Base-by-base conservation (phyloP, 1,140 invertebrate species). In the Dreissena rostriformis region DNA sequence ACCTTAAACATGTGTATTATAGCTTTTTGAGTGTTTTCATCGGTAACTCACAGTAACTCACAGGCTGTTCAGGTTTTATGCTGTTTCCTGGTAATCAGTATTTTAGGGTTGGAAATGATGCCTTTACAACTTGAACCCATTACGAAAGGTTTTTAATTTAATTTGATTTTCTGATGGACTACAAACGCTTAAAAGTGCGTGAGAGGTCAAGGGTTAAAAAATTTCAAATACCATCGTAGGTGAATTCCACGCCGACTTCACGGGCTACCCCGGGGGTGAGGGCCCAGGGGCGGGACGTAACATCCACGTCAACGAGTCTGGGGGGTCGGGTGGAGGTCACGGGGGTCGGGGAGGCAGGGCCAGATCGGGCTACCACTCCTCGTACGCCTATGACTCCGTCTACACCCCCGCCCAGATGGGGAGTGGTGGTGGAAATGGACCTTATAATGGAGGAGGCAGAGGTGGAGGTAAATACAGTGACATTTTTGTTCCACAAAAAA, bases 171-270 rank as follows among this genome's bases (percentile, higher is more conserved):
- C n/a, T n/a, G n/a, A n/a, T n/a, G n/a, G n/a, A n/a, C n/a, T n/a
- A n/a, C n/a, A n/a, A n/a, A n/a, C n/a, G n/a, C n/a, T n/a, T n/a
- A n/a, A n/a, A n/a, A n/a, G n/a, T n/a, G n/a, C n/a, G n/a, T n/a
- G n/a, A n/a, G n/a, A n/a, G n/a, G n/a, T n/a, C n/a, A n/a, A n/a
- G 39, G 39, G 2, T 39, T 39, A 5, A 39, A 39, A 39, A 39
- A 39, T 39, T 39, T 39, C 8, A 2, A 39, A 39, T 71, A 7
- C 4, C 75, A 51, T 52, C 68, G 15, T 77, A 91, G 90, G 90
- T 73, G 87, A 90, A 68, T 87, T 91, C 86, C 87, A 90, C 84
- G 89, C 89, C 65, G 87, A 90, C 71, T 85, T 74, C 29, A 88
- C 86, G n/a, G 90, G 90, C 0, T 88, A 87, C 66, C 39, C 83